Conservation (phyloP, 2,113 vertebrate species). For the Cyphomyrus discorhynchus region DNA sequence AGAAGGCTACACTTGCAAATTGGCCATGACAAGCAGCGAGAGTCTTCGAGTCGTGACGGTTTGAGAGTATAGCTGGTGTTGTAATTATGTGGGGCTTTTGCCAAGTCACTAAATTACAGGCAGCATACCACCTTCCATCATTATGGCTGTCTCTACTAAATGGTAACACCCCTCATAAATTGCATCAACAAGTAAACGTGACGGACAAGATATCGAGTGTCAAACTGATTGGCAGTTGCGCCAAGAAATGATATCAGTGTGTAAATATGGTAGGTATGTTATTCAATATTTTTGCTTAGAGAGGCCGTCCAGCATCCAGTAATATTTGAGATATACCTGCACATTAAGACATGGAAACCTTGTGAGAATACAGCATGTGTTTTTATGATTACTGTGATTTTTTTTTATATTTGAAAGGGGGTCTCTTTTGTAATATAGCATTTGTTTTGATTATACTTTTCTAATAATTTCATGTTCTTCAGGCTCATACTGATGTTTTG, state of each 20-base stretch:
- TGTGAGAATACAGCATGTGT: background rate
- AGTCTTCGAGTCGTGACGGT: background rate
- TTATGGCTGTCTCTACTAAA: background rate
- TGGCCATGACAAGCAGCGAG: background rate
- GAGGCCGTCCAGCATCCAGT: background rate
- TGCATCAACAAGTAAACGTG: background rate
- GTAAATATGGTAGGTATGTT: background rate
- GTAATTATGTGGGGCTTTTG: slow-evolving; percentile 1
- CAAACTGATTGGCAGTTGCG: background rate
- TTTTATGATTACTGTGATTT: background rate
- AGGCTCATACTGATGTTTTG: background rate
- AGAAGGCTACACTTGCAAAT: background rate
- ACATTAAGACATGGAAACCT: background rate
- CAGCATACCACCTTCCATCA: background rate
- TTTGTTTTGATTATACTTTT: background rate
- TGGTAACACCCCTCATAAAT: background rate
- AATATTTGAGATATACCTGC: background rate
- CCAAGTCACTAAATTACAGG: background rate
- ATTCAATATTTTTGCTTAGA: background rate
- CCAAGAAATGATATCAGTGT: background rate
- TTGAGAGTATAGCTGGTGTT: background rate
- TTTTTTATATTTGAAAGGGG: background rate
- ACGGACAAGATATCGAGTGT: background rate
- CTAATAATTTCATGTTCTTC: background rate
- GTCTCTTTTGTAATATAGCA: background rate